Conservation (phyloP, 2,888 invertebrate species). For the Hirtodrosophila histrioides region DNA sequence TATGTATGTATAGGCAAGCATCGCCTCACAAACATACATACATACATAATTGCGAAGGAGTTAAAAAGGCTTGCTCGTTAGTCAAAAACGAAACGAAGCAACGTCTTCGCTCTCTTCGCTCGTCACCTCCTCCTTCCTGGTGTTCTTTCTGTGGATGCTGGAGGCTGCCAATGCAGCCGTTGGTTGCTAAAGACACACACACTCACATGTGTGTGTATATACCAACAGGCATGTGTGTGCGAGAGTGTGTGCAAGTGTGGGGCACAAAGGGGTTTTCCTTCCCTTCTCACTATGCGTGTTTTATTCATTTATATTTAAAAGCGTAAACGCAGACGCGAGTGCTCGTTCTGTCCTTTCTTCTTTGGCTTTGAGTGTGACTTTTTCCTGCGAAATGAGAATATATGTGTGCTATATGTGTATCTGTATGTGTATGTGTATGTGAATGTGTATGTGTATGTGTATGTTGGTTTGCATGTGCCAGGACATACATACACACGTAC, state of each 20-base stretch:
- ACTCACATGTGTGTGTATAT: conserved; percentile 4
- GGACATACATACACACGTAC: background rate
- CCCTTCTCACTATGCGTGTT: conserved; percentile 47
- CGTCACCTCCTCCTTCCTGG: conserved; percentile 14
- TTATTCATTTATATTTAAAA: conserved; percentile 76
- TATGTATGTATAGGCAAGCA: conserved; percentile 3
- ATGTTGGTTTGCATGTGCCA: too few relatives aligned
- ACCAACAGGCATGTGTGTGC: conserved; percentile 1
- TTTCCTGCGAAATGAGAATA: conserved; percentile 47
- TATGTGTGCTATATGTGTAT: background rate
- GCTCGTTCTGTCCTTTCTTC: conserved; percentile 50
- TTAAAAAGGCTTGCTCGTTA: conserved; percentile 70
- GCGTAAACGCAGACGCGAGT: conserved; percentile 73
- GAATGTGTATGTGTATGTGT: background rate
- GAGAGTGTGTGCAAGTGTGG: background rate
- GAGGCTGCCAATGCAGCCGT: conserved; percentile 51
- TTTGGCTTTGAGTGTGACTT: conserved; percentile 62
- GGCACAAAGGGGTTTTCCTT: conserved; percentile 38
- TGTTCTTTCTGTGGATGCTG: conserved; percentile 16
- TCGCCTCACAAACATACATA: conserved; percentile 8
- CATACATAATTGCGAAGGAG: conserved; percentile 68
- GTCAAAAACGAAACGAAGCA: conserved; percentile 47
- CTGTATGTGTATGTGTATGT: background rate
- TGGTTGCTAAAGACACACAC: conserved; percentile 31
- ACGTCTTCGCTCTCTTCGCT: conserved; percentile 20